phyloP scores from a whole-genome alignment of 1,140 invertebrate species.

The Helicoverpa zea region DNA sequence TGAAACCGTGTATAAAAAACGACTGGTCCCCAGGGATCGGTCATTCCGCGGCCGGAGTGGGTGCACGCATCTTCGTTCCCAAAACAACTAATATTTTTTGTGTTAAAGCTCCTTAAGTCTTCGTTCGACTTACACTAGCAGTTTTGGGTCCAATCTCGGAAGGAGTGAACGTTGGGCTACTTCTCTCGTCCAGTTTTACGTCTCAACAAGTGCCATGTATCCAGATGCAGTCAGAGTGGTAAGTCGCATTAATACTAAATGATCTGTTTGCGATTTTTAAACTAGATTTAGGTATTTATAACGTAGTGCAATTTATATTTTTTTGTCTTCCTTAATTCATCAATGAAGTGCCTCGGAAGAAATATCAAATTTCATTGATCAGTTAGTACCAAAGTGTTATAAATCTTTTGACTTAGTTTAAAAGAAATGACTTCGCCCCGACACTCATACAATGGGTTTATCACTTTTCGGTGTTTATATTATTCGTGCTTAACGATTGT shows the following conservation, averaged over 20 bases:
- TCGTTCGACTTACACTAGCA: conserved; percentile 47
- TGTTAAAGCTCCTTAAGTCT: conserved; percentile 56
- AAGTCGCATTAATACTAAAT: conserved; percentile 53
- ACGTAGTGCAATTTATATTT: not conserved
- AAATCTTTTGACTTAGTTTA: not conserved
- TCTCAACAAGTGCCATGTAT: conserved; percentile 63
- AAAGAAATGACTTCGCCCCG: not conserved
- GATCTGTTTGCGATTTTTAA: conserved; percentile 45
- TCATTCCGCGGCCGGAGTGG: conserved; percentile 78
- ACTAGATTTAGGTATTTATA: not conserved
- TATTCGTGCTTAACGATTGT: conserved; percentile 58
- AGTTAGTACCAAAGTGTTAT: too few relatives aligned
- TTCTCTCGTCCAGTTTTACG: conserved; percentile 53
- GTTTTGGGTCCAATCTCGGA: conserved; percentile 49
- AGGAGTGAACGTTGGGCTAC: conserved; percentile 58
- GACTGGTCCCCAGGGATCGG: conserved; percentile 74
- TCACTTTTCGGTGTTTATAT: conserved; percentile 57
- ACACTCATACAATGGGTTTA: conserved; percentile 40
- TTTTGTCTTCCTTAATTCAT: not conserved
- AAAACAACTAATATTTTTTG: conserved; percentile 62
- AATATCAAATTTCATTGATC: too few relatives aligned
- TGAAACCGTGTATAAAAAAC: conserved; percentile 85
- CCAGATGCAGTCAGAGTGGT: conserved; percentile 63
- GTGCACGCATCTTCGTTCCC: conserved; percentile 75
- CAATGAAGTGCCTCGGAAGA: not conserved